A percentile compares a stretch with the other conserved stretches of the same genome.
phyloP scores from a whole-genome alignment of 2,888 invertebrate species.

The Imbricaverruca yamaguchii region DNA sequence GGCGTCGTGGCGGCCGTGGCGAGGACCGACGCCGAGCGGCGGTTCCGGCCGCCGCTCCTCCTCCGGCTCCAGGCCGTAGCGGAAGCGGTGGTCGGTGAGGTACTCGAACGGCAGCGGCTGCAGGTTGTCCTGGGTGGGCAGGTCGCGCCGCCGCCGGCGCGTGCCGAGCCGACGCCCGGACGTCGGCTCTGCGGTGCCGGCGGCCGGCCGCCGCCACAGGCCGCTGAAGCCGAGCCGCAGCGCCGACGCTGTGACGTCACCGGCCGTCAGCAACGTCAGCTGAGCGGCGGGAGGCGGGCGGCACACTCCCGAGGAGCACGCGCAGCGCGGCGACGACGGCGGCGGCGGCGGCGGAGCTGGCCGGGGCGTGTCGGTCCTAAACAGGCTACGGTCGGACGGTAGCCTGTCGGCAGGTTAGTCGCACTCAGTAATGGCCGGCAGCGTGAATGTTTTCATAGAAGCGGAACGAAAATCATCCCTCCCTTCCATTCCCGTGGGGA shows the following conservation, averaged over 20 bases:
- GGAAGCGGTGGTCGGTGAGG: constrained; percentile 4
- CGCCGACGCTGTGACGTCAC: neutral
- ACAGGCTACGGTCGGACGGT: no score
- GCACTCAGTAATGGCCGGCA: no score
- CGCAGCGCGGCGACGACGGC: neutral
- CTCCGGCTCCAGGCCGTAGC: neutral
- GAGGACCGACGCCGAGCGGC: no score
- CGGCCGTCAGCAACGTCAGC: neutral
- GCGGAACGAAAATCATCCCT: no score
- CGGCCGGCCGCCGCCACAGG: neutral
- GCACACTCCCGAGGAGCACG: neutral
- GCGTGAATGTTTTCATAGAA: no score
- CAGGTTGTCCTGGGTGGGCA: neutral
- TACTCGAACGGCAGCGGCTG: neutral
- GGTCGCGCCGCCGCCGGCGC: neutral
- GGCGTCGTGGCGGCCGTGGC: neutral
- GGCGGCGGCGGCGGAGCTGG: neutral
- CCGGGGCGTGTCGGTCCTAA: no score
- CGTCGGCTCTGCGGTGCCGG: no score
- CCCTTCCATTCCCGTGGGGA: no score
- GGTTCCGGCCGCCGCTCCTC: neutral
- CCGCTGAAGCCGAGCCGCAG: neutral
- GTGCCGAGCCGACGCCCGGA: no score
- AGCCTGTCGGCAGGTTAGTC: no score
- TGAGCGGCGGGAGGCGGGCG: neutral